Base-by-base conservation (phyloP, 2,888 invertebrate genomes). In the Chrysolina oricalcia region DNA sequence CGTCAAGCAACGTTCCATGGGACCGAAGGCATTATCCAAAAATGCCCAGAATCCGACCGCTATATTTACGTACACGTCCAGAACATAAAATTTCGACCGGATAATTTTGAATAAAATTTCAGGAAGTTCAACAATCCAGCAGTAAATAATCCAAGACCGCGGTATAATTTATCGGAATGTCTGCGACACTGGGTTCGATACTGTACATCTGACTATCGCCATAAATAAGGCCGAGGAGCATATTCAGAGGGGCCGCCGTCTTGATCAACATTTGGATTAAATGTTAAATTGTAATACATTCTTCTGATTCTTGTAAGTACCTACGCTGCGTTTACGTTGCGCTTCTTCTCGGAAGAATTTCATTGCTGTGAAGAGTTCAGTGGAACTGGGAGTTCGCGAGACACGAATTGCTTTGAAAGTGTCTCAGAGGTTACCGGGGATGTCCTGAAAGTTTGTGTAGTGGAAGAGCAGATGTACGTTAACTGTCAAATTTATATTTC, bases 221-320 rank as follows among this genome's bases (percentile, higher is more conserved):
- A 85, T 85, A 86, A 85, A 86, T 86, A 85, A 84, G 76, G 76
- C 74, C 71, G 77, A 82, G 67, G 70, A 64, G 71, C 75, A 69
- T 75, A 70, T 75, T 73, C 75, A 75, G 75, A 74, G 81, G 77
- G 79, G 81, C 81, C 81, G 79, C 82, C 84, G 84, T 85, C 85
- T 79, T 48, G 86, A 86, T 86, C 85, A 85, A 84, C 85, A 85
- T 86, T 86, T 83, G 86, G 85, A 86, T 86, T 86, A 86, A 86
- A 86, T 83, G 85, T 85, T 85, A 86, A 86, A 86, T 85, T 85
- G 85, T 85, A 85, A 84, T 85, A 84, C 86, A 85, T 85, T 86
- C 86, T 82, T 85, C 84, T 84, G 84, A 85, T 86, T 86, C 85
- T 82, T 83, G 83, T 82, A 83, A 78, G 82, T 82, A 82, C n/a